Base-by-base conservation (phyloP, 2,888 invertebrate genomes). In the Halictus quadricinctus region DNA sequence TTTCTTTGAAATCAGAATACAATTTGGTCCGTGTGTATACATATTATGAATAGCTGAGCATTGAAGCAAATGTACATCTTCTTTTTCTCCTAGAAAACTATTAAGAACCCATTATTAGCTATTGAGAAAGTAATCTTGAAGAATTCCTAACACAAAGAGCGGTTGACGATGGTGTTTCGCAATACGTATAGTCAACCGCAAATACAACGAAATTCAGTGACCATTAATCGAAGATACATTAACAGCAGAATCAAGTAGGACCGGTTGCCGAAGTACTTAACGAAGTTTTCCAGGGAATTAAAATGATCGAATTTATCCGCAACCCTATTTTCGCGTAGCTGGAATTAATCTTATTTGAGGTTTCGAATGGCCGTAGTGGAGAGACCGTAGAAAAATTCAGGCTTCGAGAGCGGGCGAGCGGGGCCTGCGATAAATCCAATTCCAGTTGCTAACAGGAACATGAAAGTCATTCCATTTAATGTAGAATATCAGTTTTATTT, bases 401-500 rank as follows among this genome's bases (percentile, higher is more conserved):
- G 12, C n/a, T 70, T 43, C n/a, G n/a, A 70, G n/a, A 12, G n/a
- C 41, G 18, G 41, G 12, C 13, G n/a, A 70, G 12, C 43, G 43
- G n/a, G 43, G n/a, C 6, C 43, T 43, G 43, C 70, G 70, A 70
- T 21, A 69, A 79, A 74, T 41, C 50, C 74, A 69, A 79, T 79
- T 29, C 72, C 43, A 41, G 12, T 18, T 60, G n/a, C 12, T n/a
- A 72, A 72, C 72, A 18, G 15, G 25, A 80, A 46, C 41, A 54
- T 70, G 50, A 75, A 60, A 60, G 74, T 72, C 72, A 80, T 66
- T 76, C 72, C 81, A 81, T 88, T 86, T 83, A 83, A 87, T 78
- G 76, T 41, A 77, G n/a, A 77, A 48, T 74, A 88, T 84, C 78
- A 80, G 84, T 76, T 83, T 80, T 83, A 88, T 86, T 79, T 85